phyloP scores from a whole-genome alignment of 2,797 vertebrate genomes.

The Acanthiza pusilla region DNA sequence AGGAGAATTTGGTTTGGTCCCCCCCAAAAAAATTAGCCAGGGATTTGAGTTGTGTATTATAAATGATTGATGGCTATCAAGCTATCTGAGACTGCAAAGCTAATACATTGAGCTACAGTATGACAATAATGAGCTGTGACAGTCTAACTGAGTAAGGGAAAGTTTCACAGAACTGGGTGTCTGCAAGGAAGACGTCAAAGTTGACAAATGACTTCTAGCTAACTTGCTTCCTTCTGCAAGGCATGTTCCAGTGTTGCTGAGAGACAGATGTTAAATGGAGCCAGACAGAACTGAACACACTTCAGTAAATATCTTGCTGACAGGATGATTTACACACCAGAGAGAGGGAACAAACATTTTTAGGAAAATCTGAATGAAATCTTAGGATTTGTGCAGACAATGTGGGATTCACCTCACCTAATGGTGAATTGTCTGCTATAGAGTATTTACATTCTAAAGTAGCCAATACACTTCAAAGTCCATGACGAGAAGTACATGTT shows the following conservation, averaged over 20 bases:
- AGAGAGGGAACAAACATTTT: not conserved
- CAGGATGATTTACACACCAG: not conserved
- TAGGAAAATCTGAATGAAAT: not conserved
- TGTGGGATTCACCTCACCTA: not conserved
- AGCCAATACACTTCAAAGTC: not conserved
- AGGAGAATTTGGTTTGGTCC: not conserved
- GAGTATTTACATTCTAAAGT: not conserved
- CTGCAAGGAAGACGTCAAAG: conserved; percentile 28
- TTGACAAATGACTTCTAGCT: conserved; percentile 45
- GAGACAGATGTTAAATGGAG: conserved; percentile 55
- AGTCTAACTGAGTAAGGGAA: conserved; percentile 41
- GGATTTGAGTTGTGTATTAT: not conserved
- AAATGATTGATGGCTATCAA: not conserved
- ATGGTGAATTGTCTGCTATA: not conserved
- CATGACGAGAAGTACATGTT: not conserved
- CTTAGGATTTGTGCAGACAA: not conserved
- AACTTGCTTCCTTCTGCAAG: conserved; percentile 30
- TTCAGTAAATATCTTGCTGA: conserved; percentile 30
- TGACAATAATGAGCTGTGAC: conserved; percentile 31
- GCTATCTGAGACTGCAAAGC: not conserved
- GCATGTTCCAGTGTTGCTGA: conserved; percentile 39
- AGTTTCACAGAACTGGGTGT: conserved; percentile 20
- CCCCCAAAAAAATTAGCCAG: not conserved
- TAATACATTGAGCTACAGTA: not conserved
- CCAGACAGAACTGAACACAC: conserved; percentile 22